Evolutionary conservation across 2,113 vertebrate genomes (phyloP).

Genomic region (Acrocephalus arundinaceus): DNA sequence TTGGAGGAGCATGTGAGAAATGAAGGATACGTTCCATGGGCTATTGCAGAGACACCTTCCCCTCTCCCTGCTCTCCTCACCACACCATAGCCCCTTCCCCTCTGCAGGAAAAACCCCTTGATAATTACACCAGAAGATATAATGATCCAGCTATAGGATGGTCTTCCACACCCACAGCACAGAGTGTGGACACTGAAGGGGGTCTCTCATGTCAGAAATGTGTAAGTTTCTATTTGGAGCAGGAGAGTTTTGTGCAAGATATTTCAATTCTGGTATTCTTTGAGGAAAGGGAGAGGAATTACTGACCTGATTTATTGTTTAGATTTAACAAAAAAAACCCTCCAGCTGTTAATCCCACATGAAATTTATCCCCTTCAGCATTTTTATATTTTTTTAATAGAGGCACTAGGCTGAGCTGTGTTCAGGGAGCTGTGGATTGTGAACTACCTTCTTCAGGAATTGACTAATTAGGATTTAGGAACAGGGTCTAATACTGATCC

Average conservation of each 20-base stretch:
- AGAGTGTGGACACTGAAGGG: neutral
- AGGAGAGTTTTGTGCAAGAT: neutral
- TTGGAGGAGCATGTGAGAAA: neutral
- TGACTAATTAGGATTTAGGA: constrained; percentile 1
- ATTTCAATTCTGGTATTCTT: neutral
- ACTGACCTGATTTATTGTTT: neutral
- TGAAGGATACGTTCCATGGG: neutral
- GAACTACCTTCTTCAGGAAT: neutral
- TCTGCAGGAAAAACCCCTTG: neutral
- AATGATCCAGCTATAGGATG: neutral
- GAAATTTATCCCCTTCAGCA: neutral
- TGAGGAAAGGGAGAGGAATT: neutral
- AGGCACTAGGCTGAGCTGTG: neutral
- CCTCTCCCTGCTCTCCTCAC: neutral
- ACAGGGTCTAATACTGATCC: neutral
- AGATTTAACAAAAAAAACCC: neutral
- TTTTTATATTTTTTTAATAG: neutral
- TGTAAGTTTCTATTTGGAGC: neutral
- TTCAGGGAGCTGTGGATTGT: neutral
- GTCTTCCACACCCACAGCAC: neutral
- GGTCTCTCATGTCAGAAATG: neutral
- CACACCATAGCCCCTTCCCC: neutral
- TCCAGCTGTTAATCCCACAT: neutral
- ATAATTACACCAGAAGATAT: neutral
- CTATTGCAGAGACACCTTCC: neutral